Evolutionary conservation across 2,888 invertebrate genomes (phyloP).

Genomic region (Drosophila anomelani): DNA sequence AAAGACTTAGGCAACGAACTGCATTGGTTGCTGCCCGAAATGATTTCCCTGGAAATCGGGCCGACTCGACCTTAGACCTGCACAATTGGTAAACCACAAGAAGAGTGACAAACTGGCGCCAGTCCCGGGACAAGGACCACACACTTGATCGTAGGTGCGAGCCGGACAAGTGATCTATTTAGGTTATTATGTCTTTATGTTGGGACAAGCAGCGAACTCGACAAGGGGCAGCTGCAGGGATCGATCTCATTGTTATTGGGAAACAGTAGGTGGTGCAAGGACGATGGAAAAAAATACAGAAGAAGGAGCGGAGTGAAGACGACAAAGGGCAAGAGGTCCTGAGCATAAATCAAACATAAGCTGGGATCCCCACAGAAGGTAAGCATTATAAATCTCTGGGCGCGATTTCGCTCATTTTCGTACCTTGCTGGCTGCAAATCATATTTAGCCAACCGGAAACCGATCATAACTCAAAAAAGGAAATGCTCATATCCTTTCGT

Average conservation of each 20-base stretch:
- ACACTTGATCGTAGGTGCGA: conserved; percentile 68
- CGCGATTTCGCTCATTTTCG: conserved; percentile 34
- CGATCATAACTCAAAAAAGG: conserved; percentile 78
- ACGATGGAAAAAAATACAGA: conserved; percentile 12
- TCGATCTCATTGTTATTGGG: conserved; percentile 44
- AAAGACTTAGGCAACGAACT: conserved; percentile 68
- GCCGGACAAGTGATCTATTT: conserved; percentile 75
- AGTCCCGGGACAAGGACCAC: conserved; percentile 59
- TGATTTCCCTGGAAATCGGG: conserved; percentile 31
- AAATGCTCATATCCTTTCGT: conserved; percentile 78
- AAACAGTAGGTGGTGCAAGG: conserved; percentile 57
- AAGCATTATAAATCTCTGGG: conserved; percentile 34
- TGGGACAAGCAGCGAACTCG: conserved; percentile 46
- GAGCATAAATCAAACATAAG: conserved; percentile 51
- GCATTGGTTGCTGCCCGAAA: conserved; percentile 8
- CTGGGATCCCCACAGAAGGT: conserved; percentile 14
- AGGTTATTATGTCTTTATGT: conserved; percentile 76
- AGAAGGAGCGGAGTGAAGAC: conserved; percentile 22
- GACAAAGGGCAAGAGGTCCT: conserved; percentile 4
- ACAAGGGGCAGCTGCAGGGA: conserved; percentile 42
- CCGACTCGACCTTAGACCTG: conserved; percentile 3
- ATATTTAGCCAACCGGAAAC: conserved; percentile 77
- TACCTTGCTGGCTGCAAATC: conserved; percentile 54
- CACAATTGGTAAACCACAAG: conserved; percentile 45
- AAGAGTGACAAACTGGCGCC: conserved; percentile 74